These are phyloP conservation scores for Melanerpes formicivorus DNA, from an alignment of 2,113 vertebrate species.

Conservation along the genomic window DNA sequence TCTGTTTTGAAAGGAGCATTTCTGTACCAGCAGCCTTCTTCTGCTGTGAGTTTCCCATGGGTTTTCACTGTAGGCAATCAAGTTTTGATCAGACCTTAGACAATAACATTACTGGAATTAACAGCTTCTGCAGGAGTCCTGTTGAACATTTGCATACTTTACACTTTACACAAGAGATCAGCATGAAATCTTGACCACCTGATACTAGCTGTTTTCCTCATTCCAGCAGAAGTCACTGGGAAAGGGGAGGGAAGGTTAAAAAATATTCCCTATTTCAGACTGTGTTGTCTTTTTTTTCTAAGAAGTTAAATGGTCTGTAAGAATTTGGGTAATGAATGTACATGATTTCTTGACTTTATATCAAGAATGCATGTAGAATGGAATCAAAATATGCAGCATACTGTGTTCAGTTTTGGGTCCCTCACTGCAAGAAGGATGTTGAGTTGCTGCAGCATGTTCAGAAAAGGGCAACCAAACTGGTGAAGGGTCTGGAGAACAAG, in stretches of 20 bases:
- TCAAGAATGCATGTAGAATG: slow-evolving; percentile 54
- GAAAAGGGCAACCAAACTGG: too few relatives aligned
- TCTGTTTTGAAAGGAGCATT: slow-evolving; percentile 35
- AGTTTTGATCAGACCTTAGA: background rate
- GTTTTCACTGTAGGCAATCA: background rate
- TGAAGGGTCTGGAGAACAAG: too few relatives aligned
- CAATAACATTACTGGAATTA: slow-evolving; percentile 8
- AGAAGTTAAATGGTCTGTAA: slow-evolving; percentile 61
- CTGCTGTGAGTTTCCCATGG: slow-evolving; percentile 14
- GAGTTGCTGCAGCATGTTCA: too few relatives aligned
- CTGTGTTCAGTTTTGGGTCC: too few relatives aligned
- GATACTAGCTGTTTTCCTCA: background rate
- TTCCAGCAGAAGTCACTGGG: slow-evolving; percentile 8
- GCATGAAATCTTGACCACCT: background rate
- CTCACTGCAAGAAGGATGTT: too few relatives aligned
- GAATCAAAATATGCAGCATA: slow-evolving; percentile 79
- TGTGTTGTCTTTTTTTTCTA: background rate
- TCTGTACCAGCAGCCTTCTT: background rate
- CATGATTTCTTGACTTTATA: slow-evolving; percentile 52
- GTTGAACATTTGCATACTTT: background rate
- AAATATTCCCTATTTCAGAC: background rate
- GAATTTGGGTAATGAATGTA: slow-evolving; percentile 60
- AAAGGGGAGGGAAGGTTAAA: background rate
- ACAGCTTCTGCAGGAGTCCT: slow-evolving; percentile 1
- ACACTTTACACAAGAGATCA: background rate